These are phyloP conservation scores for Urocynchramus pylzowi DNA, from an alignment of 2,113 vertebrate species.

Conservation along the genomic window DNA sequence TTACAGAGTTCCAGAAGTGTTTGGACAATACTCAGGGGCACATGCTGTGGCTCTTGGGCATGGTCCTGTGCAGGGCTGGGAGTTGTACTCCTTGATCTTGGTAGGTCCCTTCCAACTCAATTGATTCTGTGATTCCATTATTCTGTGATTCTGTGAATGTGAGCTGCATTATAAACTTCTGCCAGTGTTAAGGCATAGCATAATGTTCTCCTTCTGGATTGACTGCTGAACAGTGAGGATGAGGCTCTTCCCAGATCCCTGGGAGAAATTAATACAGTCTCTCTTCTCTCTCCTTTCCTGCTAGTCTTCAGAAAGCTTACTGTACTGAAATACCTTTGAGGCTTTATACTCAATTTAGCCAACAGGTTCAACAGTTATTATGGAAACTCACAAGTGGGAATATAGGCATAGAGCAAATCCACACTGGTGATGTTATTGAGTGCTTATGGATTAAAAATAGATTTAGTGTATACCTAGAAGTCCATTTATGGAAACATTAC, in stretches of 20 bases:
- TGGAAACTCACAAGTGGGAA: slow-evolving; percentile 8
- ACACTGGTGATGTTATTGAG: neutral
- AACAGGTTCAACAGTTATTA: slow-evolving; percentile 3
- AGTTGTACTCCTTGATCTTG: neutral
- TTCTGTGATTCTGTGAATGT: neutral
- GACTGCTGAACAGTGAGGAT: neutral
- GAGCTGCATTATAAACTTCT: neutral
- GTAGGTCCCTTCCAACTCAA: neutral
- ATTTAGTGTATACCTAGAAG: slow-evolving; percentile 1
- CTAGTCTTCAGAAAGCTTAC: neutral
- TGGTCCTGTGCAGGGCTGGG: neutral
- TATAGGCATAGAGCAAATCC: neutral
- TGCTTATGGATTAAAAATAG: neutral
- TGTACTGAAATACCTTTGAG: slow-evolving; percentile 24
- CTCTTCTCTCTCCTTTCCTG: neutral
- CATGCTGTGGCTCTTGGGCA: neutral
- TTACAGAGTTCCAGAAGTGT: neutral
- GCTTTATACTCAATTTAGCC: slow-evolving; percentile 29
- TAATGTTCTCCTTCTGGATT: neutral
- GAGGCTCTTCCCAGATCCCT: neutral
- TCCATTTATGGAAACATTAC: neutral
- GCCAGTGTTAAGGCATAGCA: neutral
- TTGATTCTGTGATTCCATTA: neutral
- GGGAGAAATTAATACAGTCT: neutral
- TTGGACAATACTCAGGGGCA: neutral